These are phyloP conservation scores for Sinodicranocentrus sp. DNA, from an alignment of 2,888 invertebrate genomes.

Conservation along the genomic window DNA sequence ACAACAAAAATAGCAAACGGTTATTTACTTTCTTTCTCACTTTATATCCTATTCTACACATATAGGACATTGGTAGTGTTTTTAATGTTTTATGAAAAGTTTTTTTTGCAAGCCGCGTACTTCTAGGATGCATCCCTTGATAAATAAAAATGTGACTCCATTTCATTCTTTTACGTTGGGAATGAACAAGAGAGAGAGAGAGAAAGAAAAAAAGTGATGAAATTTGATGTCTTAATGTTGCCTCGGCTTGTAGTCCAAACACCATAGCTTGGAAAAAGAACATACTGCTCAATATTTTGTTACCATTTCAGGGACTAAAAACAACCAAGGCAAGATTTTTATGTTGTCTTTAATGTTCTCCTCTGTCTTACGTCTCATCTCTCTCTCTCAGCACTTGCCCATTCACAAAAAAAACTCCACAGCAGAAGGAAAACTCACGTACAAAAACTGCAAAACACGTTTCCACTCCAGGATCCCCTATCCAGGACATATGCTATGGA, in stretches of 20 bases:
- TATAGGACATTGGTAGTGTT: background rate
- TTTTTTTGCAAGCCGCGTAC: constrained; percentile 16
- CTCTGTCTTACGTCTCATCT: constrained; percentile 6
- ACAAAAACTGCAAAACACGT: too few relatives aligned
- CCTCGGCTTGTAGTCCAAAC: background rate
- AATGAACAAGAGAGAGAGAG: background rate
- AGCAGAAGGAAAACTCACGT: too few relatives aligned
- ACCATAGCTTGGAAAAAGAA: background rate
- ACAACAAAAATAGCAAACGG: background rate
- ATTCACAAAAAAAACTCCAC: too few relatives aligned
- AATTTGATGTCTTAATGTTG: constrained; percentile 52
- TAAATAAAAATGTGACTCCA: constrained; percentile 58
- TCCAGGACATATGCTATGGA: too few relatives aligned
- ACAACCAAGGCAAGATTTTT: constrained; percentile 28
- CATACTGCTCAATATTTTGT: constrained; percentile 8
- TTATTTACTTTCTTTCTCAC: background rate
- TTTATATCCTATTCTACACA: constrained; percentile 1
- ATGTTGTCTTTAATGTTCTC: constrained; percentile 26
- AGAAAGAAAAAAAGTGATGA: constrained; percentile 43
- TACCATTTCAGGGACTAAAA: background rate
- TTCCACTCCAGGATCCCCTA: too few relatives aligned
- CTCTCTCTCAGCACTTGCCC: background rate
- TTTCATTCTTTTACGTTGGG: constrained; percentile 29
- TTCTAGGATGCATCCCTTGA: constrained; percentile 51
- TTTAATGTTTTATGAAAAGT: constrained; percentile 19